A percentile compares a stretch with the other conserved stretches of the same genome.
phyloP scores from a whole-genome alignment of 2,888 invertebrate species.

The Cryptocheilus praepositus region DNA sequence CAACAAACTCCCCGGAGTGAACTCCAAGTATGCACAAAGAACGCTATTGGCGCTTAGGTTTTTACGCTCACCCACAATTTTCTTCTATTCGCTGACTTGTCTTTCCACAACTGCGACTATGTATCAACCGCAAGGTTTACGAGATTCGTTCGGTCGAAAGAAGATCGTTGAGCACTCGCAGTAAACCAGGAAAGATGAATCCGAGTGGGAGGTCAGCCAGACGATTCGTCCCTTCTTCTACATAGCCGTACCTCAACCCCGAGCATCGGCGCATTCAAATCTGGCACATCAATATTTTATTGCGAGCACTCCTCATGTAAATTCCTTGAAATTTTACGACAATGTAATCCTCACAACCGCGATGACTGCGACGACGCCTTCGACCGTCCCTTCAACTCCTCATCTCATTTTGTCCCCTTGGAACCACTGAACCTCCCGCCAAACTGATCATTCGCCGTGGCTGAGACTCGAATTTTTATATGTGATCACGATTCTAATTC shows the following conservation, averaged over 20 bases:
- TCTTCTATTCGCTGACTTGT: too few relatives aligned
- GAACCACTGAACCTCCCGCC: constrained; percentile 1
- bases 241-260: not conserved
- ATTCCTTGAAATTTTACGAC: constrained; percentile 66
- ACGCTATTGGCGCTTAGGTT: too few relatives aligned
- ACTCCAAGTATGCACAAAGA: too few relatives aligned
- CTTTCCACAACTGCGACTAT: not conserved
- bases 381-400: not conserved
- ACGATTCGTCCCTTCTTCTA: constrained; percentile 23
- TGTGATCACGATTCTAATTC: too few relatives aligned
- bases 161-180: not conserved
- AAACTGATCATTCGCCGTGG: constrained; percentile 38
- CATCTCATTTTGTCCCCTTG: too few relatives aligned
- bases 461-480: constrained; percentile 14
- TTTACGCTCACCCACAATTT: too few relatives aligned
- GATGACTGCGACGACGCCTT: constrained; percentile 35
- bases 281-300: constrained; percentile 68
- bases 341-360: constrained; percentile 69
- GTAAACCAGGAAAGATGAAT: constrained; percentile 14
- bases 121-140: not conserved
- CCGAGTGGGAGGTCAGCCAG: constrained; percentile 39
- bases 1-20: too few relatives aligned
- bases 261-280: constrained; percentile 56
- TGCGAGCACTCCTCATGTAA: constrained; percentile 68
- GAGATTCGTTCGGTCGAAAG: constrained; percentile 9